Percentiles rank a stretch among this genome's conserved stretches.
phyloP scores from a whole-genome alignment of 2,113 vertebrate genomes.

The Formicarius rufipectus region DNA sequence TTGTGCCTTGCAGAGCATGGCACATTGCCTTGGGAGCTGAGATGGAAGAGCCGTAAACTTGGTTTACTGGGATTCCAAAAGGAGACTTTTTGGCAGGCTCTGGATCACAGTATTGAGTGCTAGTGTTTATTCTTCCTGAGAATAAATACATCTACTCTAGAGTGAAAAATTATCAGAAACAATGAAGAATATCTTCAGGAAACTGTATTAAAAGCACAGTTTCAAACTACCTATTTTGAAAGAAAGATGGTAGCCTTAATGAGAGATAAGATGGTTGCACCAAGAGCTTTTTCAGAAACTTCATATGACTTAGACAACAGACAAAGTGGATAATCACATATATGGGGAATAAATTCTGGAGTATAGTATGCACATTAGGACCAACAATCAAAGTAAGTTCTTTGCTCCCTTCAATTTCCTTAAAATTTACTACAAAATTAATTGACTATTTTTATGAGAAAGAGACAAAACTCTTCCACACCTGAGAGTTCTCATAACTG shows the following conservation, averaged over 20 bases:
- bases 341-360: not conserved
- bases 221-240: not conserved
- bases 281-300: not conserved
- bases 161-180: not conserved
- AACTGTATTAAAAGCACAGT: not conserved
- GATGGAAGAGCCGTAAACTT: not conserved
- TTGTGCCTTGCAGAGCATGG: not conserved
- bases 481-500: not conserved
- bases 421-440: not conserved
- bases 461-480: not conserved
- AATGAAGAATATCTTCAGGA: not conserved
- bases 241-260: not conserved
- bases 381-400: not conserved
- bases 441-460: not conserved
- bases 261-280: not conserved
- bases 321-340: not conserved
- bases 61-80: not conserved
- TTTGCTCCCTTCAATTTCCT: not conserved
- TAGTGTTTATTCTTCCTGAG: not conserved
- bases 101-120: not conserved
- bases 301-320: not conserved
- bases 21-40: not conserved
- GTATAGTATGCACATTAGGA: not conserved
- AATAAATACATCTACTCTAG: not conserved
- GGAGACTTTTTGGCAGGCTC: not conserved